Base-by-base conservation (phyloP, 2,113 vertebrate species). In the Trichomycterus rosablanca region DNA sequence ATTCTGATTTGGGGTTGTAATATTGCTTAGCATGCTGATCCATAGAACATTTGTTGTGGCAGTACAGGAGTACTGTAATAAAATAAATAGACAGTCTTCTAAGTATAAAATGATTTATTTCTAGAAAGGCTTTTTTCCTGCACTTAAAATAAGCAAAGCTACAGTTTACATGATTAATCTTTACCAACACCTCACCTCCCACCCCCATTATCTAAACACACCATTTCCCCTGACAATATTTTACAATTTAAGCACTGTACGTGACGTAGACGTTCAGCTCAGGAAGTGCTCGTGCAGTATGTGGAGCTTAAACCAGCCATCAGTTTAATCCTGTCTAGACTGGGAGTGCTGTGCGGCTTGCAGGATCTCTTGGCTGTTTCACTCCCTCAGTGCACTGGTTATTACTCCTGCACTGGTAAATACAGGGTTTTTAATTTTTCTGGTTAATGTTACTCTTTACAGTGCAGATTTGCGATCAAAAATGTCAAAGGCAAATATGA, bases 301-400 rank as follows among this genome's bases (percentile, higher is more conserved):
- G 26, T 12, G 14, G n/a, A 12, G 39, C 49, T 52, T 54, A 56
- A 57, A 57, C n/a, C 63, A 49, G 34, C 32, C 52, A 49, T 49
- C 12, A 20, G 11, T 56, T 49, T 56, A 65, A 48, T 65, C 43
- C 52, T 56, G 63, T 65, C 52, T 57, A 49, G 63, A 57, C 53
- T 15, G 15, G 2, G 12, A 49, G 42, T 24, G 20, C 51, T 42
- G 34, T 64, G n/a, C 51, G 15, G 34, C 34, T 49, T 22, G 11
- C 22, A 57, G 23, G 23, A 42, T 46, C 14, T 4, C 20, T 57
- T 1, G 18, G 30, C 30, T 19, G 51, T 49, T 48, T 39, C 53
- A 45, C 32, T 62, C 42, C 62, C 62, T 55, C 5, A 16, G 32
- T 28, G 34, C 37, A 10, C 32, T 43, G 43, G 32, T 30, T 50